Base-by-base conservation (phyloP, 2,888 invertebrate species). In the Agriopis leucophaearia region DNA sequence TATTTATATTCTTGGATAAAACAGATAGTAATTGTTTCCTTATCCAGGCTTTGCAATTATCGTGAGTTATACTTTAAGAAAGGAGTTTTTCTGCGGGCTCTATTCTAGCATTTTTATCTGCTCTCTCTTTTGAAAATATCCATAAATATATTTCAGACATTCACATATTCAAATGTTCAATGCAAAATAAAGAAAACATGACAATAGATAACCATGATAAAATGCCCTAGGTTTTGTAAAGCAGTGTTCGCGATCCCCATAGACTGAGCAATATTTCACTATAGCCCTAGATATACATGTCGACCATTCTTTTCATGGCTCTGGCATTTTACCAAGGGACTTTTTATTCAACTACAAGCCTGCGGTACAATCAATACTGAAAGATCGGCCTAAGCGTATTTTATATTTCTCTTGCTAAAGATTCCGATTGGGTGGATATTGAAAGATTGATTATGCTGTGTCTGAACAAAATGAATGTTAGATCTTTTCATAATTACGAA, bases 301-400 rank as follows among this genome's bases (percentile, higher is more conserved):
- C 74, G 75, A 81, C 83, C 83, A 89, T 90, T 91, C 88, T 90
- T 90, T 90, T 87, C 88, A 88, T 85, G 82, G 81, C 74, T 75
- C 84, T 92, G 91, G 91, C 91, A 91, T 90, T 88, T 84, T 89
- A 90, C 90, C 92, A 92, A 91, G 82, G 82, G 84, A 81, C 84
- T 89, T 90, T 90, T 91, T 91, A 90, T 89, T 87, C 82, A 86
- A 88, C 85, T 87, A 89, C 86, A 88, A 85, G 86, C 85, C 84
- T 81, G 82, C 85, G 83, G 86, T 79, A 87, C 90, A 91, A 92
- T 92, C 91, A 89, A 91, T 91, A 91, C 85, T 85, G 78, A 78
- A 80, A 69, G 57, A 72, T 66, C 84, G 81, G 76, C 81, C 85
- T 86, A 82, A 85, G 83, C 81, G 79, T 69, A 78, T 82, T 83